A percentile compares a stretch with the other conserved stretches of the same genome.
Conservation (phyloP, 2,113 vertebrate species). For the Cyprinodon variegatus region DNA sequence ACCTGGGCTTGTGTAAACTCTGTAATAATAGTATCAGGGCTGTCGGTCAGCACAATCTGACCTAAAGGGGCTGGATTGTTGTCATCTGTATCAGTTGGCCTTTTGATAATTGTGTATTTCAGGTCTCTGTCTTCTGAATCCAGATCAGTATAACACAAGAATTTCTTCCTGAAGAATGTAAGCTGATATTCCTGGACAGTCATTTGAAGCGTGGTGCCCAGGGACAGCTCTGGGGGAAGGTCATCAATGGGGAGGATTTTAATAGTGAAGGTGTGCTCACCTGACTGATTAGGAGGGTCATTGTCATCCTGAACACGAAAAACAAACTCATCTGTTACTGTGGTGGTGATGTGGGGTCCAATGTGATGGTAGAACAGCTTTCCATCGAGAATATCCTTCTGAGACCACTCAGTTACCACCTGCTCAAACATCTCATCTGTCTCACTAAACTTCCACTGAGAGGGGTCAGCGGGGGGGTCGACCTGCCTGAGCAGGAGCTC, state of each 20-base stretch:
- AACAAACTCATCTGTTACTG: slow-evolving; percentile 68
- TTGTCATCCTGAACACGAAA: slow-evolving; percentile 85
- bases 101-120: slow-evolving; percentile 85
- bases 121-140: slow-evolving; percentile 94
- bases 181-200: slow-evolving; percentile 91
- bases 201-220: slow-evolving; percentile 88
- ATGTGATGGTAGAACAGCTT: slow-evolving; percentile 83
- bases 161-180: slow-evolving; percentile 86
- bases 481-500: slow-evolving; percentile 79
- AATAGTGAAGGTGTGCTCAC: slow-evolving; percentile 85
- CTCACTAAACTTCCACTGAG: slow-evolving; percentile 77
- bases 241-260: slow-evolving; percentile 90
- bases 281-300: slow-evolving; percentile 84
- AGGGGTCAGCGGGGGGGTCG: slow-evolving; percentile 67
- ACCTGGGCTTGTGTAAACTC: slow-evolving; percentile 97
- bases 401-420: slow-evolving; percentile 83
- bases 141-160: slow-evolving; percentile 89
- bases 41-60: slow-evolving; percentile 88
- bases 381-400: slow-evolving; percentile 84
- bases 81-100: slow-evolving; percentile 89
- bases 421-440: slow-evolving; percentile 83
- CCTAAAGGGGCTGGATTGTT: slow-evolving; percentile 85
- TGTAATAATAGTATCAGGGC: slow-evolving; percentile 82
- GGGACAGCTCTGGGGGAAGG: slow-evolving; percentile 85
- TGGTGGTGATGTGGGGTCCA: slow-evolving; percentile 74